Base-by-base conservation (phyloP, 2,888 invertebrate genomes). In the Sesia apiformis region DNA sequence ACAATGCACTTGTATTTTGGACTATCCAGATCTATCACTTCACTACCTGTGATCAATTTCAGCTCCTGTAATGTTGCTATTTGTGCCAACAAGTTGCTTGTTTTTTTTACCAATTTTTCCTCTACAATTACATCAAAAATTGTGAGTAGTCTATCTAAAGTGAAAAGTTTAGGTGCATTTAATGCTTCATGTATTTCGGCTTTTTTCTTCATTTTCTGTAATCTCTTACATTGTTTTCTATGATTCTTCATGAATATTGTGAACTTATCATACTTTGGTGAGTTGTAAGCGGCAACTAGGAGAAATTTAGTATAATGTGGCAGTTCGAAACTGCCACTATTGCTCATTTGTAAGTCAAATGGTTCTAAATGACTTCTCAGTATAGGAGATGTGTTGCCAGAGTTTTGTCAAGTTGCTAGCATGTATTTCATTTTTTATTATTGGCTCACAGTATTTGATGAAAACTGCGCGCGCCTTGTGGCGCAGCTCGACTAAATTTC, bases 291-390 rank as follows among this genome's bases (percentile, higher is more conserved):
- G 4, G 98, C 96, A 39, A 98, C 95, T 3, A 98, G 85, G 42
- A 98, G 89, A 76, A 93, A 97, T 79, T 98, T 98, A 0, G 96
- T 95, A 80, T 96, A 97, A 73, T 93, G 96, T 0, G 98, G 98
- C 3, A 98, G 74, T 69, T 96, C 95, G 41, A 96, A 90, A 53
- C 93, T 93, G n/a, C n/a, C 60, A 1, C 77, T 67, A 3, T 71
- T 71, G 55, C 90, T 90, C 51, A 93, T 90, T 58, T 95, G 89
- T 57, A 96, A 84, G 72, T 97, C 97, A 6, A 97, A 91, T 3
- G 93, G 92, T 63, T 96, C 93, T 51, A 97, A 81, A 40, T 94
- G 94, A 4, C 91, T 84, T 77, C 94, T 94, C 4, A 97, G 84
- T 56, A 94, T 92, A 0, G 94, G 94, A 1, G 94, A 92, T 93